A percentile compares a stretch with the other conserved stretches of the same genome.
These are phyloP conservation scores for Neolamprologus tretocephalus DNA, from an alignment of 2,113 vertebrate genomes.

Conservation along the genomic window DNA sequence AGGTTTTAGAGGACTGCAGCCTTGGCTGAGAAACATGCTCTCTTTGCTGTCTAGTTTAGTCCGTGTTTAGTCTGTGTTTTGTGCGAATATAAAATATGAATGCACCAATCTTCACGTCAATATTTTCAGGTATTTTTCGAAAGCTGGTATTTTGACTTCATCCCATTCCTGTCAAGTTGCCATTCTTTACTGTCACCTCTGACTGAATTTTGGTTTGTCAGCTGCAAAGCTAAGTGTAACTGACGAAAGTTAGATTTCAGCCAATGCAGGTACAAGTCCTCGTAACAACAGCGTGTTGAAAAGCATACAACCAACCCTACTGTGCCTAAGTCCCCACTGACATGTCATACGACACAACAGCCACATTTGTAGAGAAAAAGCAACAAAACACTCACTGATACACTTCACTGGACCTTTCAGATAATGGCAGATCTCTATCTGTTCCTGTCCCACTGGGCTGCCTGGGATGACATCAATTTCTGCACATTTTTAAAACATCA, in stretches of 20 bases:
- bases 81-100: conserved; percentile 5
- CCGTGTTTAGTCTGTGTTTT: background rate
- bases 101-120: background rate
- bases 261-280: background rate
- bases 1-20: background rate
- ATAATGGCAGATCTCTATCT: background rate
- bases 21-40: background rate
- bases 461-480: background rate
- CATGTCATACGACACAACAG: background rate
- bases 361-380: conserved; percentile 16
- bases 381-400: conserved; percentile 43
- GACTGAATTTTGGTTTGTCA: background rate
- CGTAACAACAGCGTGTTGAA: background rate
- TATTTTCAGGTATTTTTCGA: background rate
- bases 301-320: background rate
- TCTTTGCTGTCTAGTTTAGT: background rate
- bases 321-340: background rate
- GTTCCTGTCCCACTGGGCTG: background rate
- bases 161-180: background rate
- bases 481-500: background rate
- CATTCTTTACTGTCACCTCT: background rate
- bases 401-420: conserved; percentile 31
- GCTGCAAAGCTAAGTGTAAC: background rate
- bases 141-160: background rate
- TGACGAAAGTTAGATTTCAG: background rate